Evolutionary conservation across 37 sponge, comb jelly and placozoan genomes (phyloP), one percentile per base, ranked within the genome.

Genomic region (Theonella swinhoei): DNA sequence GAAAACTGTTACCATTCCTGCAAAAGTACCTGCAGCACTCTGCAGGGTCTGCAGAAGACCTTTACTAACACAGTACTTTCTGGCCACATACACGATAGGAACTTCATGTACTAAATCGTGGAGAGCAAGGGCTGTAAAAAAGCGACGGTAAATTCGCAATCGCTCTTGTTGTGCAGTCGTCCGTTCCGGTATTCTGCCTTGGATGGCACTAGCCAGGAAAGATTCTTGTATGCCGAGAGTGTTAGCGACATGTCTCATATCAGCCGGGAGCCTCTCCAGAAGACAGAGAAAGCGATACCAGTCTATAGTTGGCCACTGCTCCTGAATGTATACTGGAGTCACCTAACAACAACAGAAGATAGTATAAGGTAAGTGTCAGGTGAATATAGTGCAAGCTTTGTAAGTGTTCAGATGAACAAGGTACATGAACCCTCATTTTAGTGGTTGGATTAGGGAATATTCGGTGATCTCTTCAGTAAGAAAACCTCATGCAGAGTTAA

Each of bases 1-100:
- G 74, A 99, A 99, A 11, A 91, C 89, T 0, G 99, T 95, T 61
- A 96, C 97, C 95, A 97, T 96, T 0, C 99, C 99, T 23, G 99
- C 93, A 83, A 95, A 99, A 22, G 93, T 93, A 24, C 97, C 95
- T 0, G 99, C 95, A 23, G 95, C 74, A 38, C 85, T 81, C 76
- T 99, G 99, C 2, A 99, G 90, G 0, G 94, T 90, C 88, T 99
- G 99, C 29, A 99, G 84, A 42, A 91, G 87, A 1, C 99, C 99
- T 30, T 97, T 89, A 28, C 93, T 81, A 25, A 83, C 89, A 0
- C 87, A 85, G 73, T 93, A 99, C 54, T 90, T 90, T 39, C 39
- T 35, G 17, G 97, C 93, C 24, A 99, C 93, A 31, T 71, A 64
- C 25, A 74, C 59, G 0, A 99, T 72, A 28, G 95, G 95, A 1